Evolutionary conservation across 2,888 invertebrate species (phyloP).

Genomic region (Ephialtes manifestator): DNA sequence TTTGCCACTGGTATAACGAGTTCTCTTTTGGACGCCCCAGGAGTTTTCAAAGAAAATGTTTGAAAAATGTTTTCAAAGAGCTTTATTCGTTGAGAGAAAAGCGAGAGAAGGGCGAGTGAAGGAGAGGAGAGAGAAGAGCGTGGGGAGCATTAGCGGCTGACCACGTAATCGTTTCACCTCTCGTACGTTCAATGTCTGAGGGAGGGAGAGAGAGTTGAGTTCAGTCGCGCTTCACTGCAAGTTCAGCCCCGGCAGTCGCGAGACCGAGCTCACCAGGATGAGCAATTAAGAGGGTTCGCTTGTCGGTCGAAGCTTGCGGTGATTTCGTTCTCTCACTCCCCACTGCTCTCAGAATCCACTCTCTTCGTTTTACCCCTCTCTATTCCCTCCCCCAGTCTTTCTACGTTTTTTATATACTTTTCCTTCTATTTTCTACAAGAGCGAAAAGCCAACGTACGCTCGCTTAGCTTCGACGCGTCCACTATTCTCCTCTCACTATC

Average conservation of each 20-base stretch:
- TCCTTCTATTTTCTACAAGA: constrained; percentile 47
- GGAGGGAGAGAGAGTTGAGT: constrained; percentile 41
- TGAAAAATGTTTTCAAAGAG: constrained; percentile 65
- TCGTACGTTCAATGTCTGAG: constrained; percentile 58
- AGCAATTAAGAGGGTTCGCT: constrained; percentile 69
- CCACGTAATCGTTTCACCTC: constrained; percentile 68
- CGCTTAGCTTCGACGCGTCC: constrained; percentile 37
- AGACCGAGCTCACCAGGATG: constrained; percentile 64
- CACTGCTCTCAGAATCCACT: constrained; percentile 55
- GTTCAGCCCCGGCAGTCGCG: constrained; percentile 55
- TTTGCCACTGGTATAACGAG: not conserved
- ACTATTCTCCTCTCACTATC: not conserved
- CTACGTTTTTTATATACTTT: constrained; percentile 17
- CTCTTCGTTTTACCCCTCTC: constrained; percentile 26
- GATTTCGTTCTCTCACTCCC: constrained; percentile 67
- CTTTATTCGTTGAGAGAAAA: constrained; percentile 47
- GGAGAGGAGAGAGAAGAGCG: not conserved
- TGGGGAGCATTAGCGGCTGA: constrained; percentile 65
- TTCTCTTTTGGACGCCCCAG: not conserved
- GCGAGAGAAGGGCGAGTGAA: not conserved
- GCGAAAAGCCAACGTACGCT: constrained; percentile 43
- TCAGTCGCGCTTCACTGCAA: constrained; percentile 59
- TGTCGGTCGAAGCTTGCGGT: constrained; percentile 66
- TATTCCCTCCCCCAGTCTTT: constrained; percentile 24
- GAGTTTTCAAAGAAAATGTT: constrained; percentile 28